Evolutionary conservation across 2,113 vertebrate genomes (phyloP).

Genomic region (Pycnonotus jocosus): DNA sequence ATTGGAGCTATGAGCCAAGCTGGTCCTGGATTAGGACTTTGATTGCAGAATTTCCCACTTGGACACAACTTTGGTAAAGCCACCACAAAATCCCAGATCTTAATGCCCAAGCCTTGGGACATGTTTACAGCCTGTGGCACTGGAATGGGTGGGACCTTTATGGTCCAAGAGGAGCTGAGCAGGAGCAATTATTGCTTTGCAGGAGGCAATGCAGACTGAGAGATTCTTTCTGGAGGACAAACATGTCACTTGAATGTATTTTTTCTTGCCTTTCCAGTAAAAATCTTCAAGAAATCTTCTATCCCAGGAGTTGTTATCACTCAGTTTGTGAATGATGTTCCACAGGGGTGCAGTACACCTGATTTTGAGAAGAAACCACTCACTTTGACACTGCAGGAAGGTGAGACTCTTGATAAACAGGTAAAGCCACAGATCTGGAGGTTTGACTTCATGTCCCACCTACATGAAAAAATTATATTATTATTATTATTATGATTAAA

Average conservation of each 20-base stretch:
- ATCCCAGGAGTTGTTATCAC: slow-evolving; percentile 76
- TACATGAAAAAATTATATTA: neutral
- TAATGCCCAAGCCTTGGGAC: neutral
- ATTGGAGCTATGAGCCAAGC: fast-evolving
- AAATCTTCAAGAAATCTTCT: slow-evolving; percentile 69
- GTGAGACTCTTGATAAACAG: slow-evolving; percentile 55
- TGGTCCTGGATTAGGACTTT: neutral
- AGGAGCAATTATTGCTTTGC: neutral
- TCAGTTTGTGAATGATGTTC: slow-evolving; percentile 73
- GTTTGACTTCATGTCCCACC: neutral
- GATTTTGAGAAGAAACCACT: slow-evolving; percentile 79
- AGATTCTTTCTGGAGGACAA: neutral
- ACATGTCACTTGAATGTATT: neutral
- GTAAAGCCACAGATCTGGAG: neutral
- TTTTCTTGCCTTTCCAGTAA: slow-evolving; percentile 37
- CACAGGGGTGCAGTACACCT: slow-evolving; percentile 77
- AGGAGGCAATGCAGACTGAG: neutral
- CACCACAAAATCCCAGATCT: neutral
- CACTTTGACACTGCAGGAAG: slow-evolving; percentile 75
- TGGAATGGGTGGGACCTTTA: neutral
- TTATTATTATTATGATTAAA: neutral
- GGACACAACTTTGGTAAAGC: neutral
- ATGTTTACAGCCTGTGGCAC: neutral
- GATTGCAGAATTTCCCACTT: neutral
- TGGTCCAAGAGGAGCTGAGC: neutral